phyloP scores from a whole-genome alignment of 2,797 vertebrate genomes.

The Enteromius afrohamiltoni region DNA sequence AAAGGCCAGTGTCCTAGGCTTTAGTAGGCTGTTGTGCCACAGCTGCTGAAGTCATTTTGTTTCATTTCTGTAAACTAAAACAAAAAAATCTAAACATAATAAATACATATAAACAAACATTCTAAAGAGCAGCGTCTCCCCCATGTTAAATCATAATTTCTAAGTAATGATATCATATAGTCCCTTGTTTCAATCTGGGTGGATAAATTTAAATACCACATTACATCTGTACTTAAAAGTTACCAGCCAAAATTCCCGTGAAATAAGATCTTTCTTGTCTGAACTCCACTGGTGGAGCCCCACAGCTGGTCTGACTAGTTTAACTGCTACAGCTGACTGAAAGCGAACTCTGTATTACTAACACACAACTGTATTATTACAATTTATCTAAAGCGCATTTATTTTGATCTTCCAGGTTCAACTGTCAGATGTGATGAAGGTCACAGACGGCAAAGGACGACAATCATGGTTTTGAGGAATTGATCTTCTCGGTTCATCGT shows the following conservation, averaged over 20 bases:
- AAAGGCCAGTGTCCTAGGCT: slow-evolving; percentile 14
- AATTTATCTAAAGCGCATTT: not conserved
- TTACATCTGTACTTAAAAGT: not conserved
- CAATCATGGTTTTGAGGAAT: slow-evolving; percentile 17
- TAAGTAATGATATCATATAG: not conserved
- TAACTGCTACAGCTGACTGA: slow-evolving; percentile 17
- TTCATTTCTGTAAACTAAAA: not conserved
- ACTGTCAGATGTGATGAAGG: slow-evolving; percentile 34
- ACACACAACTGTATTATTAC: not conserved
- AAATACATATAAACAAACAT: not conserved
- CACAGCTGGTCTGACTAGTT: slow-evolving; percentile 42
- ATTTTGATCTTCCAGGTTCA: slow-evolving; percentile 36
- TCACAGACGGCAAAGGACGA: slow-evolving; percentile 16
- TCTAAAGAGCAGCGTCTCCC: not conserved
- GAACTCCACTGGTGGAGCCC: not conserved
- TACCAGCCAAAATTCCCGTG: not conserved
- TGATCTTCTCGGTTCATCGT: slow-evolving; percentile 29
- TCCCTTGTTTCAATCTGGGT: not conserved
- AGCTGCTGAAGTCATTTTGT: slow-evolving; percentile 3
- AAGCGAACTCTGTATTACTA: not conserved
- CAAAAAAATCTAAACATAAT: not conserved
- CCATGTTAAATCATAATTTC: not conserved
- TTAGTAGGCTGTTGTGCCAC: slow-evolving; percentile 1
- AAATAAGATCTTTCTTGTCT: slow-evolving; percentile 3
- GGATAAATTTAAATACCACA: not conserved